phyloP scores from a whole-genome alignment of 2,797 vertebrate species.

The Helarctos malayanus region DNA sequence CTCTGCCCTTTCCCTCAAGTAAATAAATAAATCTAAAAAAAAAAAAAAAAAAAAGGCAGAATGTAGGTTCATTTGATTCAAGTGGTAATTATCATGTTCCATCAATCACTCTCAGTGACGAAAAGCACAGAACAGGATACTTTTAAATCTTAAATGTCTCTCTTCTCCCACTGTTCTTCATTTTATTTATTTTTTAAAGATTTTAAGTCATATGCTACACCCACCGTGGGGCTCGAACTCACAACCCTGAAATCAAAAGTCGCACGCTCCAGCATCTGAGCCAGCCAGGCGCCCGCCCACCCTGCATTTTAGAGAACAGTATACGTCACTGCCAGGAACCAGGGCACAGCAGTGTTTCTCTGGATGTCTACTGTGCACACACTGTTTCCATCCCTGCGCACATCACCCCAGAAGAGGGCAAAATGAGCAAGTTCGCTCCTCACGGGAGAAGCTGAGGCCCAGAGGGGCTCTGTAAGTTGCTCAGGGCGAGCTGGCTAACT shows the following conservation, averaged over 20 bases:
- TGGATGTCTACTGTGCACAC: rapidly evolving
- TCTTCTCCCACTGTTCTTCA: background rate
- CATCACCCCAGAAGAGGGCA: too few relatives aligned
- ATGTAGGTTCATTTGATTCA: background rate
- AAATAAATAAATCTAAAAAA: background rate
- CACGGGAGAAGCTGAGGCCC: background rate
- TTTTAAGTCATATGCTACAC: background rate
- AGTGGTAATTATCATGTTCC: background rate
- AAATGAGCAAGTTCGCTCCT: background rate
- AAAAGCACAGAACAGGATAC: background rate
- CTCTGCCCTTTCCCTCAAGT: background rate
- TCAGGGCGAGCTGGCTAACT: background rate
- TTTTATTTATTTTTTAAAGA: background rate
- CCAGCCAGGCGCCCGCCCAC: background rate
- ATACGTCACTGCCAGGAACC: background rate
- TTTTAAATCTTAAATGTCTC: background rate
- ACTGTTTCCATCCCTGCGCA: too few relatives aligned
- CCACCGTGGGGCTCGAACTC: background rate
- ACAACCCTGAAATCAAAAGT: background rate
- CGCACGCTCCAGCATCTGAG: background rate
- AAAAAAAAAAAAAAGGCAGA: background rate
- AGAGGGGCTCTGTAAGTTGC: background rate
- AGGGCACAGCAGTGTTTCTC: background rate
- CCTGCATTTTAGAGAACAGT: background rate
- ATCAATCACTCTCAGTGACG: background rate